These are phyloP conservation scores for Embiotoca jacksoni DNA, from an alignment of 2,113 vertebrate genomes.

Conservation along the genomic window DNA sequence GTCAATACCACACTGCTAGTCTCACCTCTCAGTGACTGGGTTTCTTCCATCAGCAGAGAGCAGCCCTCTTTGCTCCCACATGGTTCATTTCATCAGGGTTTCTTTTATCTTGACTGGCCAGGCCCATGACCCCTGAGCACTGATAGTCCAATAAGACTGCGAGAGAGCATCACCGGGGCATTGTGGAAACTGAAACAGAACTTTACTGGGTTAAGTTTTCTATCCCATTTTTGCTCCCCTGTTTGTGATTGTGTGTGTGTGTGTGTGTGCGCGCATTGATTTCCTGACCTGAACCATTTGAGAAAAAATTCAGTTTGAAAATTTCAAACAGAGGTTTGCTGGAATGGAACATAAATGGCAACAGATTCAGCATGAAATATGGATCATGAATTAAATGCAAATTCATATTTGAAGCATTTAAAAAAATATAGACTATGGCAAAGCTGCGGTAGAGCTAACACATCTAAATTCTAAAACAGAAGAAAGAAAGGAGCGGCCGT, in stretches of 20 bases:
- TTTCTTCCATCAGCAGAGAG: constrained; percentile 70
- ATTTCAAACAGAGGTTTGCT: constrained; percentile 42
- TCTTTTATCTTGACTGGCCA: constrained; percentile 84
- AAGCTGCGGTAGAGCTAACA: constrained; percentile 35
- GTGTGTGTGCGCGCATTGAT: constrained; percentile 13
- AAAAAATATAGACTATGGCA: constrained; percentile 34
- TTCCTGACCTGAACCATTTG: constrained; percentile 35
- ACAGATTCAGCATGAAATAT: constrained; percentile 55
- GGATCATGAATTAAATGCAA: constrained; percentile 66
- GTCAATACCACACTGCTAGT: constrained; percentile 70
- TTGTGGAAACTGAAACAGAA: constrained; percentile 58
- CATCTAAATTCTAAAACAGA: constrained; percentile 70
- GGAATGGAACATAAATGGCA: constrained; percentile 40
- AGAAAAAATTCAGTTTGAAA: constrained; percentile 47
- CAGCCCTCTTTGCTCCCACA: constrained; percentile 70
- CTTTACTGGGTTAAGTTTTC: constrained; percentile 62
- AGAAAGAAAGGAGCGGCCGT: constrained; percentile 49
- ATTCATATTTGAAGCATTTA: constrained; percentile 62
- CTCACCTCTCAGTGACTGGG: constrained; percentile 73
- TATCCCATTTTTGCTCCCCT: constrained; percentile 32
- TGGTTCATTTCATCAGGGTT: constrained; percentile 79
- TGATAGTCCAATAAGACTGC: constrained; percentile 74
- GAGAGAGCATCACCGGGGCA: constrained; percentile 58
- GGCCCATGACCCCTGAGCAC: constrained; percentile 76
- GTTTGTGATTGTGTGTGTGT: constrained; percentile 23